Base-by-base conservation (phyloP, 2,113 vertebrate genomes). In the Stegostoma tigrinum region DNA sequence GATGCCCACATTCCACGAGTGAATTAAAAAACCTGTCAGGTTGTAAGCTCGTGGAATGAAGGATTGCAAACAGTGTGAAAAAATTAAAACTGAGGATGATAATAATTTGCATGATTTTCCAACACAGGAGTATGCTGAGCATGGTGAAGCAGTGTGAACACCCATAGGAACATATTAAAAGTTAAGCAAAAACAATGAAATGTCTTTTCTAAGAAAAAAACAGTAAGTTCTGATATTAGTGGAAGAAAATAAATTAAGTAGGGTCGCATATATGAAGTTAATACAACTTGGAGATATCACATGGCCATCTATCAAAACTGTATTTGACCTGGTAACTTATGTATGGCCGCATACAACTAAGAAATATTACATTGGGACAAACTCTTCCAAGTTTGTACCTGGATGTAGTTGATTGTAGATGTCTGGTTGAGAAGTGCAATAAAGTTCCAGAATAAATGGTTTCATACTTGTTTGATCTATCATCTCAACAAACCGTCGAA, bases 381-480 rank as follows among this genome's bases (percentile, higher is more conserved):
- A 72, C 67, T 48, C 38, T 38, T 70, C 2, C 67, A 72, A 95
- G 24, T 24, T 95, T 95, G 23, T 98, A 99, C 99, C 98, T 96
- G 99, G 98, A 96, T 97, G 98, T 96, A 99, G 98, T 66, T 30
- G 96, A 96, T 97, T 97, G 97, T 99, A 99, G 96, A 99, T 97
- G 96, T 99, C 98, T 45, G 98, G 98, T 96, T 99, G 98, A 96
- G 99, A 99, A 87, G 98, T 98, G 80, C 98, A 98, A 97, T 99
- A 99, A 95, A 99, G 97, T 97, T 99, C 98, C 96, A 99, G 96
- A 96, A 99, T 98, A 96, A 99, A 99, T 0, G 98, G 98, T 0
- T 97, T 96, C 0, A 98, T 96, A 55, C 98, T 98, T 12, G 98
- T 98, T 86, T 98, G 98, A 14, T 99, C 99, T 95, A 98, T 96